Conservation (phyloP, 2,888 invertebrate species). For the Ischnura elegans region DNA sequence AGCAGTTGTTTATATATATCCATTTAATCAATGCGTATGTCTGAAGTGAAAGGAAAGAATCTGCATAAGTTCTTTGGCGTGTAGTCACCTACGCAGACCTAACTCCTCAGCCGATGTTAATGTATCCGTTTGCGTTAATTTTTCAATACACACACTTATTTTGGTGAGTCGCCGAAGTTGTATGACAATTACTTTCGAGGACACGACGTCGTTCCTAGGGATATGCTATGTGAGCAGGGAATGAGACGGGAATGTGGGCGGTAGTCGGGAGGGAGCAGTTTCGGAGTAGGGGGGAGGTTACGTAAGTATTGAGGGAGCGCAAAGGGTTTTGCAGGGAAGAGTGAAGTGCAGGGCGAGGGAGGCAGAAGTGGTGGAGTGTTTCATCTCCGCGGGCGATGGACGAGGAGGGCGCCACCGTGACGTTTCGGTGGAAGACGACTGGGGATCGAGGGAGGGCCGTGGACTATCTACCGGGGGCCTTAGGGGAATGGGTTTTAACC, state of each 20-base stretch:
- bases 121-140: no score
- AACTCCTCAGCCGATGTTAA: no score
- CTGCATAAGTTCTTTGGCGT: no score
- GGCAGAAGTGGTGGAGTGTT: conserved; percentile 55
- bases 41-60: no score
- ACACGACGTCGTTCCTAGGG: neutral
- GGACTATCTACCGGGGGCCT: neutral
- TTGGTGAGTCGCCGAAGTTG: no score
- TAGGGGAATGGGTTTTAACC: neutral
- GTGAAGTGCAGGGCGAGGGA: conserved; percentile 47
- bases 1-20: no score
- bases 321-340: neutral
- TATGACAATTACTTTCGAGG: no score
- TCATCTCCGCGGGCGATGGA: conserved; percentile 59
- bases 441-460: no score
- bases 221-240: neutral
- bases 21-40: no score
- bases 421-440: conserved; percentile 23
- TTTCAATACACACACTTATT: no score
- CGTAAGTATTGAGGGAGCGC: neutral
- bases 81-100: no score
- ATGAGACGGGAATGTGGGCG: neutral
- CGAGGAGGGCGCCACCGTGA: neutral
- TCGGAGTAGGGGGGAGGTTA: neutral
- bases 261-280: neutral